Evolutionary conservation across 2,888 invertebrate genomes (phyloP), one percentile per base, ranked within the genome.

Genomic region (Meiosimyza platycephala): DNA sequence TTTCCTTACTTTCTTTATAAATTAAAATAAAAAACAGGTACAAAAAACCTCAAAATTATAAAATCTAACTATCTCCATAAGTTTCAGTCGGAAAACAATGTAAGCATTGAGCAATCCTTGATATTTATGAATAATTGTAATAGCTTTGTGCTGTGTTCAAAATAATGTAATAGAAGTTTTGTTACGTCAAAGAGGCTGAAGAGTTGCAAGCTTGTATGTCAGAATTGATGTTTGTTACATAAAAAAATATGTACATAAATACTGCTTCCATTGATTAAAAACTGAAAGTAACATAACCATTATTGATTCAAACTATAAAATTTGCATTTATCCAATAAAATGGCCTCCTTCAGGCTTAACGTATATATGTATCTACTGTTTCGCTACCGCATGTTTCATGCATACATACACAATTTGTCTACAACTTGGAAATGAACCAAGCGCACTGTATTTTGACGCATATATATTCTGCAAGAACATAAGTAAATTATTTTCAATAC

Each of bases 401-500:
- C 28, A 72, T 74, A 72, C 74, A 72, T 62, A 74, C 71, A 71
- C 63, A 64, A 50, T 18, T 57, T 64, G 63, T 57, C 54, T 33
- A 64, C 71, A 64, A 15, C 28, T 22, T 40, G 55, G 28, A 59
- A 64, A 50, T 18, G 64, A 57, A 64, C 16, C 47, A 33, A 40
- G 63, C 28, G 51, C 54, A 63, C 63, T 71, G 64, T 63, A 63
- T 51, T 50, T 16, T 51, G 28, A 18, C 28, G 40, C 9, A 9
- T 40, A 40, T 40, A 9, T 40, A 40, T 40, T 6, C 6, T 40
- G 9, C 1, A 40, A 6, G 1, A 40, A 40, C 40, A 40, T 7
- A 9, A 40, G 4, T 40, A 40, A 40, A 40, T 9, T 40, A 7
- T 40, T 40, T 6, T 1, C 9, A 9, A 7, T 7, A 40, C 40